These are phyloP conservation scores for Limanda limanda DNA, from an alignment of 2,113 vertebrate genomes.

Conservation along the genomic window DNA sequence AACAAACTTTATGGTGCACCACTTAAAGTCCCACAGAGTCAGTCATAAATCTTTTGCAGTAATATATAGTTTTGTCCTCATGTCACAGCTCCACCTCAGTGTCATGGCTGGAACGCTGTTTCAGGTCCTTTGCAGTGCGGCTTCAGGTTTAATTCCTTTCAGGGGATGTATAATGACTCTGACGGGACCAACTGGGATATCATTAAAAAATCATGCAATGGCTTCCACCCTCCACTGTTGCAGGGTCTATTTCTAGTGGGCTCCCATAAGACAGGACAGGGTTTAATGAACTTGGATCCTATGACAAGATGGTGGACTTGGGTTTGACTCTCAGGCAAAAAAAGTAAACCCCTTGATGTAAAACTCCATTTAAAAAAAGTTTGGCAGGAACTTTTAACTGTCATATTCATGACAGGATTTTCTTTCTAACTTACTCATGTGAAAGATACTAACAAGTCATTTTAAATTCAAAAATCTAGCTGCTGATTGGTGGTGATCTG, in stretches of 20 bases:
- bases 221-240: constrained; percentile 43
- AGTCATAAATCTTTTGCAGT: constrained; percentile 16
- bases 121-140: constrained; percentile 37
- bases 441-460: neutral
- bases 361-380: neutral
- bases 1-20: constrained; percentile 5
- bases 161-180: constrained; percentile 59
- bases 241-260: constrained; percentile 64
- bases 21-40: constrained; percentile 1
- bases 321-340: constrained; percentile 26
- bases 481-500: neutral
- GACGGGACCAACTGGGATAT: constrained; percentile 59
- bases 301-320: constrained; percentile 45
- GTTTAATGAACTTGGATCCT: constrained; percentile 69
- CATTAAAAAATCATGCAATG: constrained; percentile 70
- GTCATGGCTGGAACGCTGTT: constrained; percentile 18
- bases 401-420: too few relatives aligned
- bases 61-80: constrained; percentile 10
- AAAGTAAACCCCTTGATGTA: constrained; percentile 2
- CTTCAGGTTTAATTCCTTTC: constrained; percentile 58
- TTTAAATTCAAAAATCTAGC: neutral
- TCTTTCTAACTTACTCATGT: neutral
- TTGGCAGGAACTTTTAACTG: neutral
- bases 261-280: constrained; percentile 41
- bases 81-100: constrained; percentile 43